Conservation (phyloP, 2,888 invertebrate species). For the Hyppa rectilinea region DNA sequence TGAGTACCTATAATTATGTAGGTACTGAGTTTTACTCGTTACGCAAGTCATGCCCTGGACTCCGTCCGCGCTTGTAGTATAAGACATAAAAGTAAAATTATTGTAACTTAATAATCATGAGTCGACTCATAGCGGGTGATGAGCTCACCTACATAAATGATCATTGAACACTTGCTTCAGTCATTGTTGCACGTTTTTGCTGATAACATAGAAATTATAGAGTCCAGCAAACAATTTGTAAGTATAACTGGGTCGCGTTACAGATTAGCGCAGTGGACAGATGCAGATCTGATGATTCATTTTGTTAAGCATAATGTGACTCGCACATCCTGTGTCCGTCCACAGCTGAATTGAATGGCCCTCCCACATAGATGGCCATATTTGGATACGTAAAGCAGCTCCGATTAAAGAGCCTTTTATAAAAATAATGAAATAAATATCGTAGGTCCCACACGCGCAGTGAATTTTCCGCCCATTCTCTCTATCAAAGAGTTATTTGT, state of each 20-base stretch:
- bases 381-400: neutral
- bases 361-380: neutral
- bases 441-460: no score
- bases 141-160: neutral
- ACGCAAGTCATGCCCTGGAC: neutral
- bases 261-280: neutral
- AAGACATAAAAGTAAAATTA: neutral
- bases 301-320: neutral
- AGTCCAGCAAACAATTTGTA: conserved; percentile 4
- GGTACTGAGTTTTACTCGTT: neutral
- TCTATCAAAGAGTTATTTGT: neutral
- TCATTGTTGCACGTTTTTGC: conserved; percentile 29
- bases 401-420: neutral
- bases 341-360: neutral
- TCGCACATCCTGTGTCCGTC: neutral
- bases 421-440: neutral
- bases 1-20: neutral
- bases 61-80: neutral
- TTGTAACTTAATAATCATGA: neutral
- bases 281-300: neutral
- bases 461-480: neutral
- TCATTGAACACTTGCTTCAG: neutral
- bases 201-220: neutral
- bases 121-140: neutral
- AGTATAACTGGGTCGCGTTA: conserved; percentile 8